Percentiles rank a stretch among this genome's conserved stretches.
phyloP scores from a whole-genome alignment of 2,113 vertebrate genomes.

The Gavia stellata region DNA sequence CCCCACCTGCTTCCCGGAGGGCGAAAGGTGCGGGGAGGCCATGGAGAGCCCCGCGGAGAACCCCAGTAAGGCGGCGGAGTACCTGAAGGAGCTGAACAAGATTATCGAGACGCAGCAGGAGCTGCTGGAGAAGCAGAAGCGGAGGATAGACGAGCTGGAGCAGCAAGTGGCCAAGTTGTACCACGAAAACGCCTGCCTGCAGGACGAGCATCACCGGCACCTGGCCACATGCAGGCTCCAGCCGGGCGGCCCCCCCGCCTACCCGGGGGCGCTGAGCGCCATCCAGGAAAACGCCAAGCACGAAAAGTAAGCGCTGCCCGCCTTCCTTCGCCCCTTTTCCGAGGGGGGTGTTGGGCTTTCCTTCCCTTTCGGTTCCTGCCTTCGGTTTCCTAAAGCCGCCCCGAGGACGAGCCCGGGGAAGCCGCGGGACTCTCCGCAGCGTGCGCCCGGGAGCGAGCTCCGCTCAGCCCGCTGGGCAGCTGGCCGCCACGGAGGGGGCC shows the following conservation, averaged over 20 bases:
- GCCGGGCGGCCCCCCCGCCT: slow-evolving; percentile 42
- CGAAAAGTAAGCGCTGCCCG: slow-evolving; percentile 77
- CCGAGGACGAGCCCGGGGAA: background rate
- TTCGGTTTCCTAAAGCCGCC: background rate
- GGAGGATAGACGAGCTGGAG: slow-evolving; percentile 87
- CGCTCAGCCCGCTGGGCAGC: background rate
- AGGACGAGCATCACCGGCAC: slow-evolving; percentile 88
- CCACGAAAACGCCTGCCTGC: slow-evolving; percentile 80
- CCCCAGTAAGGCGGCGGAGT: slow-evolving; percentile 88
- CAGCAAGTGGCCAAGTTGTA: slow-evolving; percentile 85
- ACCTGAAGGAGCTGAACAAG: slow-evolving; percentile 84
- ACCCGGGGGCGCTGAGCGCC: slow-evolving; percentile 68
- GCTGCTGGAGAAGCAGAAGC: slow-evolving; percentile 86
- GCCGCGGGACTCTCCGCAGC: background rate
- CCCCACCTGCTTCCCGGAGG: background rate
- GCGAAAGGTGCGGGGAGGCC: slow-evolving; percentile 49
- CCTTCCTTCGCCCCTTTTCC: background rate
- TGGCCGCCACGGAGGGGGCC: background rate
- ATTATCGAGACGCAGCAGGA: slow-evolving; percentile 90
- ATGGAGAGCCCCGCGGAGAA: slow-evolving; percentile 88
- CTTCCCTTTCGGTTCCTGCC: background rate
- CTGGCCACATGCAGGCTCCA: slow-evolving; percentile 86
- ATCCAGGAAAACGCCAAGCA: slow-evolving; percentile 77
- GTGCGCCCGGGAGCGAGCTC: background rate
- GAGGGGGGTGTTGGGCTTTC: background rate